Conservation (phyloP, 2,888 invertebrate species). For the Mythimna pallens region DNA sequence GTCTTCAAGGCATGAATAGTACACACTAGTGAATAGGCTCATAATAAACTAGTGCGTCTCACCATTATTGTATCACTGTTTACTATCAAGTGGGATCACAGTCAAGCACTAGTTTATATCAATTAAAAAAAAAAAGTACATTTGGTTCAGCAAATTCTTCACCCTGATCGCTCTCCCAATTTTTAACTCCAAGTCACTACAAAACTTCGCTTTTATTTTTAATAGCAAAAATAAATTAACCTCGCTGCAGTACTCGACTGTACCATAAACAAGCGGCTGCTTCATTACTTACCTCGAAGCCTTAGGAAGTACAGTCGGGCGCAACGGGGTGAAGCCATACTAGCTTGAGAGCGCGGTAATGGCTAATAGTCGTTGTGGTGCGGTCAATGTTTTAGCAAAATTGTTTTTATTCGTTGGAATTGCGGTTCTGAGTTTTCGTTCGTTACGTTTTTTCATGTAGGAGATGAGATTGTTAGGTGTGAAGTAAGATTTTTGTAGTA, state of each 20-base stretch:
- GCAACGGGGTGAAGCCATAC: conserved; percentile 76
- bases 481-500: neutral
- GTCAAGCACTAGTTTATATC: too few relatives aligned
- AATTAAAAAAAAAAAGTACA: neutral
- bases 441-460: conserved; percentile 18
- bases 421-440: conserved; percentile 37
- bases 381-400: conserved; percentile 64
- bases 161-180: conserved; percentile 1
- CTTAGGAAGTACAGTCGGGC: conserved; percentile 67
- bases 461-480: conserved; percentile 26
- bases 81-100: too few relatives aligned
- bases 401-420: conserved; percentile 51
- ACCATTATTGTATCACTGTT: too few relatives aligned
- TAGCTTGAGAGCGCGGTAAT: conserved; percentile 55
- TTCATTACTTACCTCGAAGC: conserved; percentile 75
- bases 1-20: too few relatives aligned
- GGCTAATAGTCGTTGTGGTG: conserved; percentile 58
- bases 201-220: conserved; percentile 49
- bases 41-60: too few relatives aligned
- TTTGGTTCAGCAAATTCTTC: neutral
- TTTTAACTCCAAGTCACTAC: conserved; percentile 26
- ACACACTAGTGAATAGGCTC: too few relatives aligned
- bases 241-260: conserved; percentile 56
- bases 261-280: conserved; percentile 63
- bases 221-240: conserved; percentile 58